phyloP scores from a whole-genome alignment of 2,888 invertebrate species.

The Luperina nickerlii region DNA sequence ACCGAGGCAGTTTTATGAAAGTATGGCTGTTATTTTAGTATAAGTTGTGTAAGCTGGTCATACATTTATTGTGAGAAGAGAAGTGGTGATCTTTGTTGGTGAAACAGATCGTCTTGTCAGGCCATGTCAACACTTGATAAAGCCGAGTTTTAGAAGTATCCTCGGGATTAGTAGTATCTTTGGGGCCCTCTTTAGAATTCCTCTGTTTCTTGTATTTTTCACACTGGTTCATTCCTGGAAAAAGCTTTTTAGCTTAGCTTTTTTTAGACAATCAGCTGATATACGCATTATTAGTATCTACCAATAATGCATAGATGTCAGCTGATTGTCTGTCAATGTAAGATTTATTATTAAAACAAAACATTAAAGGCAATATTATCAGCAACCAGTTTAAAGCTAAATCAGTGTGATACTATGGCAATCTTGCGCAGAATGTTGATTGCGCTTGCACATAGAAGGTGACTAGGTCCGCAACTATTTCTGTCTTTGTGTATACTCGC shows the following conservation, averaged over 20 bases:
- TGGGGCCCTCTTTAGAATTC: background rate
- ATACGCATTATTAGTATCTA: too few species aligned
- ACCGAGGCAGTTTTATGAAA: too few species aligned
- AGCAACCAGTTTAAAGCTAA: conserved; percentile 33
- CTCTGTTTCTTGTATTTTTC: background rate
- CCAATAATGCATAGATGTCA: background rate
- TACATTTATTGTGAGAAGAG: too few species aligned
- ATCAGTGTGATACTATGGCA: conserved; percentile 48
- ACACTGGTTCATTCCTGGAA: background rate
- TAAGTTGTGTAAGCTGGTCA: too few species aligned
- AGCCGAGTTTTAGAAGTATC: background rate
- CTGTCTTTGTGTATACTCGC: conserved; percentile 56
- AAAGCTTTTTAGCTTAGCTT: background rate
- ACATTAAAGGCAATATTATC: conserved; percentile 26
- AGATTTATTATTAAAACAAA: conserved; percentile 24
- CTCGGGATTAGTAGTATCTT: background rate
- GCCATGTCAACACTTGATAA: too few species aligned
- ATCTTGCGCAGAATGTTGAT: conserved; percentile 63
- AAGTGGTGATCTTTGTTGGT: background rate
- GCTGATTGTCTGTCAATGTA: conserved; percentile 17
- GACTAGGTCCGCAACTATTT: conserved; percentile 56
- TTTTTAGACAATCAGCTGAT: too few species aligned
- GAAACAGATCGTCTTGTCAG: background rate
- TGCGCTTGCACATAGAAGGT: conserved; percentile 59
- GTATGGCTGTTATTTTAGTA: too few species aligned